These are phyloP conservation scores for Pristionchus entomophagus DNA, from an alignment of 2,888 invertebrate species.

Conservation along the genomic window DNA sequence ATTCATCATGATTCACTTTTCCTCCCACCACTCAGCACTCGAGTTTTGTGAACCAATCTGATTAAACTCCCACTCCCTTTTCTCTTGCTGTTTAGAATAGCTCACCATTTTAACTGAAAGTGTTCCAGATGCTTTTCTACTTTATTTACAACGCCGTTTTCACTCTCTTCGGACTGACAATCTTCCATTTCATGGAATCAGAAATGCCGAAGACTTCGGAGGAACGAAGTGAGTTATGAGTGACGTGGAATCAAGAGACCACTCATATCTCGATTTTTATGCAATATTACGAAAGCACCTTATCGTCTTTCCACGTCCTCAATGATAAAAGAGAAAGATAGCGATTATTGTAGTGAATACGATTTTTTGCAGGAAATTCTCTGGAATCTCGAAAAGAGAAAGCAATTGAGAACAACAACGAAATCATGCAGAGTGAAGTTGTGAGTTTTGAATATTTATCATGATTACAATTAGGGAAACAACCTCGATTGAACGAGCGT, in stretches of 20 bases:
- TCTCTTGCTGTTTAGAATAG: too few species aligned
- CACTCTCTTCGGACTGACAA: not conserved
- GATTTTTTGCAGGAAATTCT: not conserved
- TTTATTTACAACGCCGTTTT: conserved; percentile 34
- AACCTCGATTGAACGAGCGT: not conserved
- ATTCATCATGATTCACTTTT: too few species aligned
- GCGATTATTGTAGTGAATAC: not conserved
- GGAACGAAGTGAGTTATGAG: conserved; percentile 18
- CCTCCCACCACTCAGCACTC: too few species aligned
- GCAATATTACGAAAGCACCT: too few species aligned
- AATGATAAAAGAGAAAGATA: not conserved
- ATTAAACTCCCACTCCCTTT: not conserved
- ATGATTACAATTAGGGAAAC: conserved; percentile 5
- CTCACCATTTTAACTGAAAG: not conserved
- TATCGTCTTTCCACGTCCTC: too few species aligned
- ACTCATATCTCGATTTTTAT: not conserved
- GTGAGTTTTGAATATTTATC: conserved; percentile 28
- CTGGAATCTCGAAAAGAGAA: not conserved
- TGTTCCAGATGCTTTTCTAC: conserved; percentile 44
- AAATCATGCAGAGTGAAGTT: not conserved
- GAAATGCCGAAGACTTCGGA: not conserved
- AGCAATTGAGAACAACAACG: not conserved
- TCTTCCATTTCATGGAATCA: conserved; percentile 31
- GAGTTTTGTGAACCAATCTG: not conserved
- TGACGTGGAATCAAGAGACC: not conserved